phyloP scores from a whole-genome alignment of 2,888 invertebrate genomes.

The Cacoxenus indagator region DNA sequence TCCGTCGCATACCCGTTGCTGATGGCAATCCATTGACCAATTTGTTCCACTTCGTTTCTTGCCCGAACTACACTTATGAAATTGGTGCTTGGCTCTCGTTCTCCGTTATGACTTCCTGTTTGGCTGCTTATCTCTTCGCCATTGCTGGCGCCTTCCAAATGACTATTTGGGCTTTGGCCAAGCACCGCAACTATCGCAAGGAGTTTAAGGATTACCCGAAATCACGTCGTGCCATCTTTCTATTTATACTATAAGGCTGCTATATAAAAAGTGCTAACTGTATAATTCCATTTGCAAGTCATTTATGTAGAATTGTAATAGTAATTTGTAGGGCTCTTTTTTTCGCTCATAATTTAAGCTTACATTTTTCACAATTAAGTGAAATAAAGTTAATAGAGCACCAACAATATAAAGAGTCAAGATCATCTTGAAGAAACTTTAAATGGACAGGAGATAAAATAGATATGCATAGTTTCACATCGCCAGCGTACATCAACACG shows the following conservation, averaged over 20 bases:
- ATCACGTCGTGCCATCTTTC: slow-evolving; percentile 88
- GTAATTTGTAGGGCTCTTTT: slow-evolving; percentile 32
- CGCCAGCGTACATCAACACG: too few relatives aligned
- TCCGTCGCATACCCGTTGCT: slow-evolving; percentile 89
- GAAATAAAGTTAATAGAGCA: too few relatives aligned
- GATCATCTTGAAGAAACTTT: too few relatives aligned
- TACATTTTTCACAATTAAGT: too few relatives aligned
- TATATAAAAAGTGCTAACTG: slow-evolving; percentile 1
- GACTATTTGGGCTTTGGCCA: slow-evolving; percentile 96
- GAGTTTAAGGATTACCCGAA: slow-evolving; percentile 95
- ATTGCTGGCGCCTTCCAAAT: slow-evolving; percentile 96
- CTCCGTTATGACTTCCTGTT: slow-evolving; percentile 92
- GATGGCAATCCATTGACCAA: slow-evolving; percentile 88
- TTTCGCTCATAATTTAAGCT: neutral
- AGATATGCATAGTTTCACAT: too few relatives aligned
- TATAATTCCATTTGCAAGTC: neutral
- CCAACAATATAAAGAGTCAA: too few relatives aligned
- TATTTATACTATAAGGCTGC: slow-evolving; percentile 79
- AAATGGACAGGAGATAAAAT: too few relatives aligned
- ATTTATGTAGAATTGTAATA: slow-evolving; percentile 33
- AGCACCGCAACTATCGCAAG: slow-evolving; percentile 93
- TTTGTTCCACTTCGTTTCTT: slow-evolving; percentile 93
- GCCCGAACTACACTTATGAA: slow-evolving; percentile 99
- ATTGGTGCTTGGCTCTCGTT: slow-evolving; percentile 94
- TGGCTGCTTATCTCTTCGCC: slow-evolving; percentile 94